A percentile compares a stretch with the other conserved stretches of the same genome.
Conservation (phyloP, 1,140 invertebrate genomes). For the Scaptomyza montana region DNA sequence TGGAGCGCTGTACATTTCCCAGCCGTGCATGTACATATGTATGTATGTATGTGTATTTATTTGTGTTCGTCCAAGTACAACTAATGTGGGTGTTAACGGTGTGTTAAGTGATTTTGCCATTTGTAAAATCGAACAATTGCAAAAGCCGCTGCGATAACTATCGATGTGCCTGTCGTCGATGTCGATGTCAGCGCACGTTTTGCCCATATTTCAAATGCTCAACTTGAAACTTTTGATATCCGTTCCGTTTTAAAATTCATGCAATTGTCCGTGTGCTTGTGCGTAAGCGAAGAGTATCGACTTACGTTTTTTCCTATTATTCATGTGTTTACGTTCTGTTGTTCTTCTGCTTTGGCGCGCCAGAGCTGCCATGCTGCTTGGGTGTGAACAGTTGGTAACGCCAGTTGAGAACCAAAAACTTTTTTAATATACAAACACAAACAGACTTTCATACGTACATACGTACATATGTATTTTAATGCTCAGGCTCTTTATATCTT, state of each 20-base stretch:
- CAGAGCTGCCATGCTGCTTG: conserved; percentile 3
- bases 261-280: conserved; percentile 23
- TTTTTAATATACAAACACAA: not conserved
- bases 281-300: conserved; percentile 33
- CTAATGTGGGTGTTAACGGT: conserved; percentile 82
- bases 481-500: conserved; percentile 30
- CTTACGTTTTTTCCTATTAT: conserved; percentile 24
- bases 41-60: conserved; percentile 18
- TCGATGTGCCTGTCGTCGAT: conserved; percentile 40
- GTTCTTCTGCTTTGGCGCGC: not conserved
- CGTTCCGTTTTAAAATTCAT: conserved; percentile 66
- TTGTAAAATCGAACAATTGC: conserved; percentile 70
- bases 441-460: not conserved
- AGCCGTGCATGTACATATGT: conserved; percentile 10
- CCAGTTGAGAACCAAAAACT: conserved; percentile 29
- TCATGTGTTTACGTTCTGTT: conserved; percentile 7
- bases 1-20: conserved; percentile 54
- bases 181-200: conserved; percentile 67
- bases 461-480: not conserved
- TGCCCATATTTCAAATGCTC: conserved; percentile 74
- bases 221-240: conserved; percentile 57
- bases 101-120: conserved; percentile 78
- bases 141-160: conserved; percentile 67
- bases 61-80: conserved; percentile 73
- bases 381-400: conserved; percentile 20